phyloP scores from a whole-genome alignment of 2,113 vertebrate species.

The Pygoscelis antarcticus region DNA sequence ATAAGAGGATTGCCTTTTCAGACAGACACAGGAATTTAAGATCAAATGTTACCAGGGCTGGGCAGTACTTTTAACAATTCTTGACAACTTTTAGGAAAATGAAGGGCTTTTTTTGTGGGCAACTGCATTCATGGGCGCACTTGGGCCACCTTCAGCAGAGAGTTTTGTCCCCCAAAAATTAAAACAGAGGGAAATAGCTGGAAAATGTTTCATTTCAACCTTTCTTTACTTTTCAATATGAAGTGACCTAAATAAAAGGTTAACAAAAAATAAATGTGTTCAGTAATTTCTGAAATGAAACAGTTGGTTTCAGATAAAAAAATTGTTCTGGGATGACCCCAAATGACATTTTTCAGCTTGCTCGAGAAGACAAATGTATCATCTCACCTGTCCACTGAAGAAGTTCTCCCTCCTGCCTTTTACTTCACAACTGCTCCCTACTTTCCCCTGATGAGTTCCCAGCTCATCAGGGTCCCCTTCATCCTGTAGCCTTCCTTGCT shows the following conservation, averaged over 20 bases:
- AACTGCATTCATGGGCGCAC: neutral
- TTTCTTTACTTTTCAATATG: neutral
- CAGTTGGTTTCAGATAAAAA: neutral
- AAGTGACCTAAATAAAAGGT: neutral
- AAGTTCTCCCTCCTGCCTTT: neutral
- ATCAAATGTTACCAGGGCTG: neutral
- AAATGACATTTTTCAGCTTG: neutral
- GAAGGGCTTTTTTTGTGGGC: accelerated
- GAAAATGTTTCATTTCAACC: neutral
- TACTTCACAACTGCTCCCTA: neutral
- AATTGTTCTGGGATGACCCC: neutral
- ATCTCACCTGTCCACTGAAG: neutral
- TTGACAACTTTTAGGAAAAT: neutral
- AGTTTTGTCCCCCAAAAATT: neutral
- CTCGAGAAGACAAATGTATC: neutral
- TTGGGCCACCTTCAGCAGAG: neutral
- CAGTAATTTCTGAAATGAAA: neutral
- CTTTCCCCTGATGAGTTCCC: neutral
- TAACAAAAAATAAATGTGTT: neutral
- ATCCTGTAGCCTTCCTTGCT: neutral
- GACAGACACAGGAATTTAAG: neutral
- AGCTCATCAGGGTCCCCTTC: accelerated
- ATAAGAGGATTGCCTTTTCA: neutral
- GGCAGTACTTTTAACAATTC: neutral
- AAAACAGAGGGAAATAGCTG: neutral